Conservation (phyloP, 2,888 invertebrate species). For the Tuberolachnus salignus region DNA sequence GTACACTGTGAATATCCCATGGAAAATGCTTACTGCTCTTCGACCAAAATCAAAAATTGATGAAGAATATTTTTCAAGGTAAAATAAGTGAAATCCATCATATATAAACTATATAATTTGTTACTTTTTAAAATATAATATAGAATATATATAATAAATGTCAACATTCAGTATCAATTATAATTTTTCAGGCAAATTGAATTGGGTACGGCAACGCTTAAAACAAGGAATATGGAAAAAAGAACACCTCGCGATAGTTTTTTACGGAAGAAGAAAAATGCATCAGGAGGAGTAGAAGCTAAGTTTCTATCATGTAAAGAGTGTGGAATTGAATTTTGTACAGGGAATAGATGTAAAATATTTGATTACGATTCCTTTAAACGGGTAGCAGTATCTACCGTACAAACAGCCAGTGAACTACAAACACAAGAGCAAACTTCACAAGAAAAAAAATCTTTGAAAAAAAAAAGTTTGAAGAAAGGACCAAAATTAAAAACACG, state of each 20-base stretch:
- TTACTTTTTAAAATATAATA: no score
- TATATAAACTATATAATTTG: no score
- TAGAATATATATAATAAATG: no score
- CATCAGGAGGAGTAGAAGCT: constrained; percentile 80
- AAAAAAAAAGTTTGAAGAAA: constrained; percentile 11
- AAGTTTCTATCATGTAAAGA: constrained; percentile 76
- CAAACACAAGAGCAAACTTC: not conserved
- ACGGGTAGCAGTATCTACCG: constrained; percentile 5
- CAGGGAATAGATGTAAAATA: constrained; percentile 69
- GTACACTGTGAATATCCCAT: constrained; percentile 84
- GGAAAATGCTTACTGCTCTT: constrained; percentile 90
- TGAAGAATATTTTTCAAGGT: constrained; percentile 86
- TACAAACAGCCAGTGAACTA: not conserved
- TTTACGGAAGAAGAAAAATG: constrained; percentile 77
- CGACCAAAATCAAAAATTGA: constrained; percentile 83
- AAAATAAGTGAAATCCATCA: constrained; percentile 42
- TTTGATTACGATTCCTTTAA: constrained; percentile 66
- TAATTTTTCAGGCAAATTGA: constrained; percentile 71
- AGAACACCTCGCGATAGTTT: constrained; percentile 70
- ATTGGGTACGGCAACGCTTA: constrained; percentile 78
- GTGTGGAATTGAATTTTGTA: constrained; percentile 86
- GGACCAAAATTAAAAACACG: constrained; percentile 16
- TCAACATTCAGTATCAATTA: no score
- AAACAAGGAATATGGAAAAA: constrained; percentile 75
- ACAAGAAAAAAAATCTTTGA: constrained; percentile 13